Conservation (phyloP, 2,113 vertebrate species). For the Sialia sialis region DNA sequence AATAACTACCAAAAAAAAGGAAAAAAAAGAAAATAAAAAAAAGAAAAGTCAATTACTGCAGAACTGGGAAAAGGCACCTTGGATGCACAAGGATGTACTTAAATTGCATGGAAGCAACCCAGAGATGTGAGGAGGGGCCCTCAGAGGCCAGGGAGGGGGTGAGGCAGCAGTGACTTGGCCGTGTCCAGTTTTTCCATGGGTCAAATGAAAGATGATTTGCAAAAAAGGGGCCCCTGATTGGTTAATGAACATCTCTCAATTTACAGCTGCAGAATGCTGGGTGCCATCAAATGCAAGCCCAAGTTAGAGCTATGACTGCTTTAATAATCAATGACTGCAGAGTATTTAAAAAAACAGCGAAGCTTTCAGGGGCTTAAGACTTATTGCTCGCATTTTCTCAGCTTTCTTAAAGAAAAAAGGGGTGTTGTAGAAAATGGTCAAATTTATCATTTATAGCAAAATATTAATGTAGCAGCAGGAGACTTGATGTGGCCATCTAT, state of each 20-base stretch:
- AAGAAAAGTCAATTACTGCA: neutral
- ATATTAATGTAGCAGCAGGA: slow-evolving; percentile 85
- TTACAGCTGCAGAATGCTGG: slow-evolving; percentile 55
- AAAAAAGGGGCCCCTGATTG: neutral
- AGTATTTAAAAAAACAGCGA: slow-evolving; percentile 70
- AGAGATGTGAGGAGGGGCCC: neutral
- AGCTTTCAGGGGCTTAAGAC: slow-evolving; percentile 76
- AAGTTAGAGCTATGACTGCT: slow-evolving; percentile 74
- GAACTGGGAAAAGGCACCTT: neutral
- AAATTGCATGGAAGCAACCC: neutral
- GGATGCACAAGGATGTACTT: neutral
- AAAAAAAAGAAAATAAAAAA: neutral
- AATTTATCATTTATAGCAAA: slow-evolving; percentile 84
- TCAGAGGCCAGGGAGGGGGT: neutral
- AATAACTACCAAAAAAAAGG: neutral
- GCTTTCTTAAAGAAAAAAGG: slow-evolving; percentile 82
- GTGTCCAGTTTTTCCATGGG: neutral
- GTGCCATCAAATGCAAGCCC: slow-evolving; percentile 63
- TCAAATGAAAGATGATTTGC: neutral
- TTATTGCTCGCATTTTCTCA: slow-evolving; percentile 78
- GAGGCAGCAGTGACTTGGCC: neutral
- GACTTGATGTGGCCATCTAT: slow-evolving; percentile 82
- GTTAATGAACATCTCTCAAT: slow-evolving; percentile 54
- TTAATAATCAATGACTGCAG: slow-evolving; percentile 76
- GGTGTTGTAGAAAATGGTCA: slow-evolving; percentile 80